These are phyloP conservation scores for Metallyticus violacea DNA, from an alignment of 2,888 invertebrate genomes.

Conservation along the genomic window DNA sequence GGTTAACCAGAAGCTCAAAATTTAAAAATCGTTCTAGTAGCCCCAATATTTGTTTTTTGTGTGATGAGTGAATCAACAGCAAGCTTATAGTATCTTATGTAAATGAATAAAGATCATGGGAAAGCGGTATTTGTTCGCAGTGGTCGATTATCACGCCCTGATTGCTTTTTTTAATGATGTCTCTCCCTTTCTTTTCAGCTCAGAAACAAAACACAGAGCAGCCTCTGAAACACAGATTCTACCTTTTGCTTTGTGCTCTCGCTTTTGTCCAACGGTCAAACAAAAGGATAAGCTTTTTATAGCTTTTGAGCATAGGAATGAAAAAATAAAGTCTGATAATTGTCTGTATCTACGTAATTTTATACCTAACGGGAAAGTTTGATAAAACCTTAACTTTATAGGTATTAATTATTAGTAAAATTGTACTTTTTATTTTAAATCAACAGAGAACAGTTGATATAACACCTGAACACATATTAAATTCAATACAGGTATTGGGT, in stretches of 20 bases:
- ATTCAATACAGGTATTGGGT: too few species aligned
- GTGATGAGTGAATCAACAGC: too few species aligned
- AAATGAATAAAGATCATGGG: background rate
- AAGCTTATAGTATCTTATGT: background rate
- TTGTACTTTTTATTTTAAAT: background rate
- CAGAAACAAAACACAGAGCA: background rate
- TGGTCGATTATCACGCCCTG: background rate
- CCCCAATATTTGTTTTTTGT: too few species aligned
- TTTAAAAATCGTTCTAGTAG: too few species aligned
- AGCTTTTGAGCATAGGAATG: background rate
- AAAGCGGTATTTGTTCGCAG: background rate
- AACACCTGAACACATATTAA: too few species aligned
- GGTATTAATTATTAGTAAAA: background rate
- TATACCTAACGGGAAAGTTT: background rate
- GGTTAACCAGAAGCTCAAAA: too few species aligned
- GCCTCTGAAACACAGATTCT: background rate
- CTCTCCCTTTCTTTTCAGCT: background rate
- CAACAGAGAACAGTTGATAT: too few species aligned
- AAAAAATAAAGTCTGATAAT: background rate
- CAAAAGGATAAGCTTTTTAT: background rate
- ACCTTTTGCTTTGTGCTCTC: background rate
- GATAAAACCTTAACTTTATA: background rate
- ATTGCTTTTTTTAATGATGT: background rate
- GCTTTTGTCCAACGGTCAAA: background rate
- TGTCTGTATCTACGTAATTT: background rate